phyloP scores from a whole-genome alignment of 1,140 invertebrate genomes.

The Oreohelix idahoensis region DNA sequence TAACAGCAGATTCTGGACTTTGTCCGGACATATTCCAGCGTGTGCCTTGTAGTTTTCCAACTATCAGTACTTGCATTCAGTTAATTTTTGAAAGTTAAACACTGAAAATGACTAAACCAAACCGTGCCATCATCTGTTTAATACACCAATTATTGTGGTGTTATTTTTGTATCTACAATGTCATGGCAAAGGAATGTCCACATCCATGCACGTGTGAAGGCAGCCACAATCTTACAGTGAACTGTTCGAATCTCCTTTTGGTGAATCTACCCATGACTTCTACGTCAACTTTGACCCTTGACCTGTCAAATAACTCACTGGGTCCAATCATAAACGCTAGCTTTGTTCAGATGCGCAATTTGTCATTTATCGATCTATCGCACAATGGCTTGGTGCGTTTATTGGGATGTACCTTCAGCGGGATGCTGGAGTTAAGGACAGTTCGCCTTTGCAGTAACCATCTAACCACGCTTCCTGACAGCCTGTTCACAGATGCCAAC shows the following conservation, averaged over 20 bases:
- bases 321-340: slow-evolving; percentile 52
- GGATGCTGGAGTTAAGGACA: slow-evolving; percentile 51
- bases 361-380: slow-evolving; percentile 57
- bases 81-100: too few relatives aligned
- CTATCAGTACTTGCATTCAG: too few relatives aligned
- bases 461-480: slow-evolving; percentile 51
- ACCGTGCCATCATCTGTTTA: neutral
- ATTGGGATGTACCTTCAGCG: slow-evolving; percentile 46
- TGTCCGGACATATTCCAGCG: too few relatives aligned
- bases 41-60: too few relatives aligned
- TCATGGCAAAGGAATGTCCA: neutral
- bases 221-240: neutral
- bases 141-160: neutral
- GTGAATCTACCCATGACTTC: slow-evolving; percentile 9
- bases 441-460: slow-evolving; percentile 56
- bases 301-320: slow-evolving; percentile 49
- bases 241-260: slow-evolving; percentile 33
- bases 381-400: slow-evolving; percentile 54
- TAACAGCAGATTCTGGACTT: too few relatives aligned
- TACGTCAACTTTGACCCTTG: slow-evolving; percentile 39
- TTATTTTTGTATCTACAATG: neutral
- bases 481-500: slow-evolving; percentile 49
- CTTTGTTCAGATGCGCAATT: slow-evolving; percentile 44
- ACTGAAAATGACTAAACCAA: neutral
- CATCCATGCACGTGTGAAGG: slow-evolving; percentile 18